phyloP scores from a whole-genome alignment of 2,797 vertebrate species.

The Molossus alvarezi region DNA sequence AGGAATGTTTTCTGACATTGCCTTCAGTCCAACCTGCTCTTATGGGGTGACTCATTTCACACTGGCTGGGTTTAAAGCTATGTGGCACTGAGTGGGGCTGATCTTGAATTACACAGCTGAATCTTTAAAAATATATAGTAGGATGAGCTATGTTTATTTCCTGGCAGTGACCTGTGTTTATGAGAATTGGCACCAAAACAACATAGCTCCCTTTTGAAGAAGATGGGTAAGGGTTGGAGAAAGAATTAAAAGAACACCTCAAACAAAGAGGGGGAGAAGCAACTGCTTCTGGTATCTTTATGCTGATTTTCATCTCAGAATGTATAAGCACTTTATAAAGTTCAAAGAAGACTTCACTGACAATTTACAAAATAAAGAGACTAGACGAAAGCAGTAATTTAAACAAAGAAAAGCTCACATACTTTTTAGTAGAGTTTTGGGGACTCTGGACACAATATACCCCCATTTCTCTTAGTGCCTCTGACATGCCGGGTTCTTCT shows the following conservation, averaged over 20 bases:
- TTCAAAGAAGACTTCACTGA: neutral
- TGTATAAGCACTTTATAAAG: neutral
- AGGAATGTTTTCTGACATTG: constrained; percentile 33
- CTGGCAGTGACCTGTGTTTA: neutral
- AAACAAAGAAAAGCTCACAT: neutral
- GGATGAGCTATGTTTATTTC: constrained; percentile 38
- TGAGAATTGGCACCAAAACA: neutral
- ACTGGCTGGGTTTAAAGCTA: neutral
- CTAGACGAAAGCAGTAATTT: neutral
- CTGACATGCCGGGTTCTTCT: neutral
- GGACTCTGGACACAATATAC: neutral
- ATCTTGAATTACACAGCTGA: constrained; percentile 41
- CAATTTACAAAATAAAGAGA: neutral
- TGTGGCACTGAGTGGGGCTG: neutral
- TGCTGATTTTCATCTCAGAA: neutral
- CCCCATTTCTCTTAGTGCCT: neutral
- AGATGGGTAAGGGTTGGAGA: neutral
- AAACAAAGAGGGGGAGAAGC: neutral
- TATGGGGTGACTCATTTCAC: constrained; percentile 31
- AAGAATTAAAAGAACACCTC: neutral
- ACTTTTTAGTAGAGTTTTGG: neutral
- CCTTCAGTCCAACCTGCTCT: constrained; percentile 38
- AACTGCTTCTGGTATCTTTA: neutral
- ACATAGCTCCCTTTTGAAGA: neutral
- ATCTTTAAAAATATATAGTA: constrained; percentile 45